These are phyloP conservation scores for Gibbula magus DNA, from an alignment of 2,888 invertebrate species.

Conservation along the genomic window DNA sequence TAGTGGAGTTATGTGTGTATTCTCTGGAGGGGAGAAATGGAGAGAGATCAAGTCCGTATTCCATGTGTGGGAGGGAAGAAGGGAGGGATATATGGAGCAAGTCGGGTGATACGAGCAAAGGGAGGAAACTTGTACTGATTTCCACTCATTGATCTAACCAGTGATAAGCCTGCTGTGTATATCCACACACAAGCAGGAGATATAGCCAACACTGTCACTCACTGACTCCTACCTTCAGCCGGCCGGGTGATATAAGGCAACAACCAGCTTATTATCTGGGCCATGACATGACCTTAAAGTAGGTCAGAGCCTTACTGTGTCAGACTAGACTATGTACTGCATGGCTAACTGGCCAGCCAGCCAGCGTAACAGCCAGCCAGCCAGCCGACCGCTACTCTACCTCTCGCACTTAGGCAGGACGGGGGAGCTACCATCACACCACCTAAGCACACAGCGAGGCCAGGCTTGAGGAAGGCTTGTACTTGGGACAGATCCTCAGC, in stretches of 20 bases:
- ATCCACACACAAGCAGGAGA: neutral
- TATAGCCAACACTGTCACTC: neutral
- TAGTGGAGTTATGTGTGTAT: no score
- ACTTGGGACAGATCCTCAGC: neutral
- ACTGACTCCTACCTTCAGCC: neutral
- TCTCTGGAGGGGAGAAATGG: neutral
- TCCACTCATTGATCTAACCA: slow-evolving; percentile 6
- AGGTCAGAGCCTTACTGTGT: slow-evolving; percentile 8
- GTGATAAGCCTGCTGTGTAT: neutral
- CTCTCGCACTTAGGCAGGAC: neutral
- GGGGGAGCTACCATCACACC: neutral
- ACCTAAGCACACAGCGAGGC: neutral
- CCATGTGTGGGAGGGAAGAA: neutral
- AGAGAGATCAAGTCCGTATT: neutral
- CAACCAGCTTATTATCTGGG: neutral
- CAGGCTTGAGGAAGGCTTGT: neutral
- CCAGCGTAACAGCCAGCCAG: neutral
- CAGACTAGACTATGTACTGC: neutral
- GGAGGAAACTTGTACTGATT: neutral
- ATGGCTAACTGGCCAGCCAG: neutral
- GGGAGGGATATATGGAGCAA: neutral
- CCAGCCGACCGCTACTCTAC: neutral
- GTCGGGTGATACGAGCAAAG: neutral
- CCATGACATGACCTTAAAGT: slow-evolving; percentile 16
- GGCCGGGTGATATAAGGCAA: neutral